Evolutionary conservation across 2,888 invertebrate species (phyloP), one percentile per base, ranked within the genome.

Genomic region (Drosophila mimetica): DNA sequence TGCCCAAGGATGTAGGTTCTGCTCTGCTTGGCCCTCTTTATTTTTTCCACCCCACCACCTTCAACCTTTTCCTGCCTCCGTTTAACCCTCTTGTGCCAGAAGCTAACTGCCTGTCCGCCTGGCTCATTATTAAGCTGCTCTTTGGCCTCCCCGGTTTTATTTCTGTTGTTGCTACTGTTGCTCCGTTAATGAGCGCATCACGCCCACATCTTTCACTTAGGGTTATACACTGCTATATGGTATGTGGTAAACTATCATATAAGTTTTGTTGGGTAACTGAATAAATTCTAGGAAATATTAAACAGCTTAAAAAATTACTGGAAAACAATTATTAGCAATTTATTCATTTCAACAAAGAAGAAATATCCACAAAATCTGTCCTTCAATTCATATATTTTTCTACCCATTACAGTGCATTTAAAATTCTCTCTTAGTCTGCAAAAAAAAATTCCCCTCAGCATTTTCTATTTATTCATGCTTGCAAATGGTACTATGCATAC

Each of bases 1-100:
- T 71, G 74, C 69, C 52, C 60, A 73, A 61, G 74, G 67, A 63
- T 72, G 63, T 32, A 14, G 47, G 44, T 30, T 22, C 14, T 32
- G 44, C 46, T 28, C 42, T 11, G 50, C 11, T 36, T 11, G 14
- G 9, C 9, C 16, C 16, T 16, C 2, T 39, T 63, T 20, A 9
- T 32, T 18, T 34, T 34, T 64, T 66, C 42, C 64, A 44, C 8
- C 34, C 16, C 28, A 13, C 36, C 63, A 36, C 64, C 67, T 66
- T 36, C 67, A 34, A 14, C 34, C 51, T 9, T n/a, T 39, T 41
- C 41, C 65, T 51, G 42, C 44, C 60, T 20, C n/a, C 30, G 39
- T 11, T 73, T 57, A 71, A 71, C 55, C 64, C 48, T 44, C 53
- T 64, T 20, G 8, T 34, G 46, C 30, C 51, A 48, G 52, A 28